Evolutionary conservation across 2,888 invertebrate species (phyloP).

Genomic region (Andrena camellia): DNA sequence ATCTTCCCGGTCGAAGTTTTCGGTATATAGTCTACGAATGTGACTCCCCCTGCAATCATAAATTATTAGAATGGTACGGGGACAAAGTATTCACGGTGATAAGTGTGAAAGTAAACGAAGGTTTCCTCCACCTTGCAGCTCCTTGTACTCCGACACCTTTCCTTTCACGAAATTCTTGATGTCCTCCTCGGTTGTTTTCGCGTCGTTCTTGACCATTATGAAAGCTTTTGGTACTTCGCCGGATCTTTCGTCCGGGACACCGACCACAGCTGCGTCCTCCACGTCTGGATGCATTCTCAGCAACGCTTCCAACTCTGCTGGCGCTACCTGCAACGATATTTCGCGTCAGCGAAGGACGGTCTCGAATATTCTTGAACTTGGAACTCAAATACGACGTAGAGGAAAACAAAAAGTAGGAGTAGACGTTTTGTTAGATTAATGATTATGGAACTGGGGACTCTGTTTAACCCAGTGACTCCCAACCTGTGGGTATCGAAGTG

Average conservation of each 20-base stretch:
- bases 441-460: too few species aligned
- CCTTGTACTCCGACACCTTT: slow-evolving; percentile 92
- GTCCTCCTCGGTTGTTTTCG: slow-evolving; percentile 86
- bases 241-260: slow-evolving; percentile 88
- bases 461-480: too few species aligned
- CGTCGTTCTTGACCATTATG: slow-evolving; percentile 87
- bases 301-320: slow-evolving; percentile 94
- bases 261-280: slow-evolving; percentile 93
- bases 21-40: slow-evolving; percentile 86
- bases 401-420: background rate
- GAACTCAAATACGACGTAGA: background rate
- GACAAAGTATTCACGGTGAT: background rate
- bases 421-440: background rate
- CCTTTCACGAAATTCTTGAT: slow-evolving; percentile 88
- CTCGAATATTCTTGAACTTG: background rate
- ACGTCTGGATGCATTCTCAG: slow-evolving; percentile 91
- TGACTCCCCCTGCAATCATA: slow-evolving; percentile 84
- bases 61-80: background rate
- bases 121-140: slow-evolving; percentile 84
- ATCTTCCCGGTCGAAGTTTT: slow-evolving; percentile 87
- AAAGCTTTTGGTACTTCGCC: slow-evolving; percentile 93
- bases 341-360: background rate
- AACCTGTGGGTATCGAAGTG: too few species aligned
- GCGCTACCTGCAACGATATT: slow-evolving; percentile 90
- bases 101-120: background rate